Base-by-base conservation (phyloP, 2,113 vertebrate species). In the Plecturocebus donacophilus region DNA sequence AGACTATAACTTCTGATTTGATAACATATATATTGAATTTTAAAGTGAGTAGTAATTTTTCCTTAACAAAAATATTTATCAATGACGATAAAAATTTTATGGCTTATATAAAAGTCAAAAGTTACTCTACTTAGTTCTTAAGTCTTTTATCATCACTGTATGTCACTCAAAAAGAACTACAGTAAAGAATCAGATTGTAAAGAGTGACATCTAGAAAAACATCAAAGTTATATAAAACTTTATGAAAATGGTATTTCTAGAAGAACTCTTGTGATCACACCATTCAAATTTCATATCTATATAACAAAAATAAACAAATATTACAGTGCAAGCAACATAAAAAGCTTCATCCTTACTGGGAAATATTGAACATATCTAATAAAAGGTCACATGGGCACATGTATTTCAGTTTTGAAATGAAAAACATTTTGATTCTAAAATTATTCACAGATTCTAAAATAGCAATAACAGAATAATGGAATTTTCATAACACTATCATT, bases 151-250 rank as follows among this genome's bases (percentile, higher is more conserved):
- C 58, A 87, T n/a, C 21, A 49, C 9, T 70, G 20, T 17, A 38
- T 71, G 27, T 83, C 47, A 87, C 30, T 93, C 6, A 35, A 68
- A 25, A 87, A 54, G 23, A 71, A 66, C 4, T 20, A 73, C 35
- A 68, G 64, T 47, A 94, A 94, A 86, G 68, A 88, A 35, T 86
- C 40, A 87, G 47, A 47, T 68, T 88, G 40, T 79, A 91, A 84
- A 40, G 17, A 73, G 27, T 6, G 38, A 66, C 35, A 42, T n/a
- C 1, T 87, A 14, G 38, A 23, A 87, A 93, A 93, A 76, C 47
- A 64, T 76, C 23, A 73, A 71, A 45, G 27, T 58, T 42, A 1
- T 0, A 68, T 19, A 75, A 35, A 45, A 84, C 27, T 25, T 5
- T 16, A 75, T 80, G 94, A 73, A 64, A 25, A 35, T 0, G 0